These are phyloP conservation scores for Epinephelus fuscoguttatus DNA, from an alignment of 2,113 vertebrate species.

Conservation along the genomic window DNA sequence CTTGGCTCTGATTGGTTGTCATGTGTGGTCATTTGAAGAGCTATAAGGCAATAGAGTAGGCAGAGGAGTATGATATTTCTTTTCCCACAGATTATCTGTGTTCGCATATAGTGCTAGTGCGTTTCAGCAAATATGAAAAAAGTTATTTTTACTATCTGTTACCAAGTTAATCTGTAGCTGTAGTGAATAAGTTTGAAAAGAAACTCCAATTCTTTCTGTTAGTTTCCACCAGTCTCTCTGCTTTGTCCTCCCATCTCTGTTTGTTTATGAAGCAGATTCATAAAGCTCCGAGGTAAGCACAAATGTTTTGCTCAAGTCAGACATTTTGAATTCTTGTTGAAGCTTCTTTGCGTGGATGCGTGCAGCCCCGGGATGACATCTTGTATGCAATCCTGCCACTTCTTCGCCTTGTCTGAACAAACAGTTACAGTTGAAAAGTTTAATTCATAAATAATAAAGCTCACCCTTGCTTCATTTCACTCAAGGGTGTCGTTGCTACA, in stretches of 20 bases:
- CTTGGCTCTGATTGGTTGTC: too few relatives aligned
- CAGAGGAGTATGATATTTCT: too few relatives aligned
- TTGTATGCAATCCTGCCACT: rapidly evolving
- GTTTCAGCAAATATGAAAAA: too few relatives aligned
- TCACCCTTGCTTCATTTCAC: neutral
- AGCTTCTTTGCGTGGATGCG: neutral
- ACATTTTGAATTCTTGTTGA: neutral
- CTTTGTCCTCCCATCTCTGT: neutral
- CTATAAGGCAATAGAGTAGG: too few relatives aligned
- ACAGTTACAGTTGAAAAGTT: neutral
- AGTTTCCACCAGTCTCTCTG: neutral
- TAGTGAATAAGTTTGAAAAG: neutral
- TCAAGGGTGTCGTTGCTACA: neutral
- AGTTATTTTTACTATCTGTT: too few relatives aligned
- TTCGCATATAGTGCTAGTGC: too few relatives aligned
- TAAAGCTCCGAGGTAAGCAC: neutral
- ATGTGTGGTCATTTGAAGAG: too few relatives aligned
- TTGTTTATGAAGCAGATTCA: neutral
- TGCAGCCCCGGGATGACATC: neutral
- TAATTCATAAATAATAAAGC: conserved; percentile 13
- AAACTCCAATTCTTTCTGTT: neutral
- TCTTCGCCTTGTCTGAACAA: neutral
- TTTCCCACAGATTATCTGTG: too few relatives aligned
- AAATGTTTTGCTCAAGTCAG: neutral
- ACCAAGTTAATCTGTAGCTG: neutral